Evolutionary conservation across 2,113 vertebrate species (phyloP).

Genomic region (Thinocorus orbignyianus): DNA sequence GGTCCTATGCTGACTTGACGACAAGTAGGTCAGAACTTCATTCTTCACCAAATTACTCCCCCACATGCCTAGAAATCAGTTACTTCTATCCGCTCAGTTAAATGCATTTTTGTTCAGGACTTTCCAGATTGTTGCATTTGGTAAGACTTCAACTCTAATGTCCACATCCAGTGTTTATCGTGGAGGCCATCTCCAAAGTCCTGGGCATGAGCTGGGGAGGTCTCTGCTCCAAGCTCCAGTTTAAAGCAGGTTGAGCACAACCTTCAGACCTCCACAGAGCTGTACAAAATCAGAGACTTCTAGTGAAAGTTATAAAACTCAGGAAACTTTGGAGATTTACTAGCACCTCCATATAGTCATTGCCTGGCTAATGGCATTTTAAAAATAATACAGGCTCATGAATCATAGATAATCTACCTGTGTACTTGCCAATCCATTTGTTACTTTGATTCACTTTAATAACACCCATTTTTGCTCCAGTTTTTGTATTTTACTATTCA

Average conservation of each 20-base stretch:
- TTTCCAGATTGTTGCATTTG: neutral
- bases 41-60: neutral
- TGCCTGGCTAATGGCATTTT: neutral
- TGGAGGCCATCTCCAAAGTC: neutral
- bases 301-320: neutral
- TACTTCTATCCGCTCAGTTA: neutral
- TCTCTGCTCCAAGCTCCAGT: neutral
- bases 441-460: constrained; percentile 57
- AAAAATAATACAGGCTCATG: constrained; percentile 7
- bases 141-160: neutral
- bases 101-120: neutral
- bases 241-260: neutral
- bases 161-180: neutral
- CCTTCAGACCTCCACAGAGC: neutral
- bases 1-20: fast-evolving
- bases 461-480: constrained; percentile 14
- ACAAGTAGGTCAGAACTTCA: neutral
- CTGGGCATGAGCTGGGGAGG: neutral
- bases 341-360: neutral
- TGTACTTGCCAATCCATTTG: constrained; percentile 39
- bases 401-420: constrained; percentile 57
- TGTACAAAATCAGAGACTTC: neutral
- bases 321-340: constrained; percentile 13
- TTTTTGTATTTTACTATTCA: constrained; percentile 43
- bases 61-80: neutral